Base-by-base conservation (phyloP, 2,888 invertebrate species). In the Philaethria dido region DNA sequence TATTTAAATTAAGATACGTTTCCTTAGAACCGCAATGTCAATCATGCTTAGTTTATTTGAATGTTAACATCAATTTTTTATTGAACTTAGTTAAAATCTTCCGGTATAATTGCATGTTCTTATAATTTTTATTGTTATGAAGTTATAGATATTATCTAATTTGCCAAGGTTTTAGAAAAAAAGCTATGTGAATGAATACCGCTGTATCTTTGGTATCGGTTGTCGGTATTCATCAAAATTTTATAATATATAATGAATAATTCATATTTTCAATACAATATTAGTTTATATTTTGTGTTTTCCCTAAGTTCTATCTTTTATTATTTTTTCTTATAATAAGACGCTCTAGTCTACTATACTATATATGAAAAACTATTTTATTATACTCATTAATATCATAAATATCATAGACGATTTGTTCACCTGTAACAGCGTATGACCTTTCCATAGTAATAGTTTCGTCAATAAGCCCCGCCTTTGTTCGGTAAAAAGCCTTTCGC, bases 361-460 rank as follows among this genome's bases (percentile, higher is more conserved):
- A 22, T n/a, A 8, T 16, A 29, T 11, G 29, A 11, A 29, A 29
- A 16, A 29, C 8, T 18, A 57, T 57, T 57, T 57, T 42, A n/a
- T n/a, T n/a, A n/a, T n/a, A n/a, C n/a, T 57, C 29, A 16, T 52
- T 16, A 57, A 42, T 42, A 57, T 42, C 5, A 57, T 42, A 57
- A 57, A 47, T 66, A 66, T 66, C 66, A 64, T 54, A 64, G 65
- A 57, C 48, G 67, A 68, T 71, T 70, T 62, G 72, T 72, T 70
- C 69, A 69, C 75, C 83, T 83, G 81, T 81, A 77, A 80, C 75
- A 73, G 70, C 73, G 70, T 75, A 70, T 82, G 84, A 88, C 86
- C 87, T 88, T 86, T 87, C 48, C 73, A 75, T 82, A 81, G 80
- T 39, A 57, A 78, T 77, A 72, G 76, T 87, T 87, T 84, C 85